Evolutionary conservation across 2,113 vertebrate species (phyloP), one percentile per base, ranked within the genome.

Genomic region (Pseudolaguvia tuberculata): DNA sequence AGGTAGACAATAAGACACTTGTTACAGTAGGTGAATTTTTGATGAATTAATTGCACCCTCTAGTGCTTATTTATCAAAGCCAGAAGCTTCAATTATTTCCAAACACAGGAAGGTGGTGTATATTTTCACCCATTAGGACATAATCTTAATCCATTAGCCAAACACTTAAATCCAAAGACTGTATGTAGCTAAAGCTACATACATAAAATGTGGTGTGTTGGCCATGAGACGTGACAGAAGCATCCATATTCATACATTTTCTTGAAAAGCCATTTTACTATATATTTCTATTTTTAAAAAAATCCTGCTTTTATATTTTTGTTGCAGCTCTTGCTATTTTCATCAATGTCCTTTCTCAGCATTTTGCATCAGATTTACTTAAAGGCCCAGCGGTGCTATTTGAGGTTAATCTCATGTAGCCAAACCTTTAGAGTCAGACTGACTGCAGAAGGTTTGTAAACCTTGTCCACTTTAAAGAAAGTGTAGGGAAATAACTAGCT

Each of bases 21-120:
- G 4, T 57, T 48, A 25, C 39, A 69, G 62, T 70, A 5, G 27
- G 27, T 62, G 48, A 70, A 56, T 72, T 48, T 82, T 47, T 70
- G 14, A 62, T 85, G 85, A 80, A 86, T 78, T 71, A 80, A 88
- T 61, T 87, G 82, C 86, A 83, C 88, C 87, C 86, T 87, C 90
- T 89, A 89, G 89, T 88, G 88, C 82, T 80, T 75, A 84, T 31
- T 72, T 21, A 75, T 52, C 17, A 45, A 25, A 53, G 21, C 11
- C 23, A n/a, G 23, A 17, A 63, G 5, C 45, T 29, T 9, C 10
- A 14, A 15, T 47, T 6, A 42, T 25, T 65, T 55, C 27, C 11
- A 45, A 23, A 45, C 50, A 14, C 4, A 35, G 31, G 35, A 18
- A 47, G 5, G 2, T 39, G 29, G 7, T 45, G 14, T n/a, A 17